Evolutionary conservation across 2,888 invertebrate genomes (phyloP).

Genomic region (Platypus cylindrus): DNA sequence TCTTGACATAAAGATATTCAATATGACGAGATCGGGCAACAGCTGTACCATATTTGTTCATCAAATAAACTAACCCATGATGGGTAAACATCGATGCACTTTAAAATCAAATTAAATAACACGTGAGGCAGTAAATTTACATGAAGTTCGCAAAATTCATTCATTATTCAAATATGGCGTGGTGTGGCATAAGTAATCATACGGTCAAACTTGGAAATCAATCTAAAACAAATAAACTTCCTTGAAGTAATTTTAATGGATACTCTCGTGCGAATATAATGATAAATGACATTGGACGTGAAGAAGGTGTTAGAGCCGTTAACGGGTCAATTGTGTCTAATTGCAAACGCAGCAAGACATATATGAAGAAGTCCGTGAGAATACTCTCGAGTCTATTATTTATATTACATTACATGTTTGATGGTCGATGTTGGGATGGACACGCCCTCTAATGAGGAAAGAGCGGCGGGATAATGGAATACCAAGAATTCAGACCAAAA

Average conservation of each 20-base stretch:
- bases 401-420: slow-evolving; percentile 2
- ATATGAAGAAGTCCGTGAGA: slow-evolving; percentile 9
- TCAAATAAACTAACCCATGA: too few species aligned
- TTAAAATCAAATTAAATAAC: too few species aligned
- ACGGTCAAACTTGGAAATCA: slow-evolving; percentile 2
- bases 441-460: slow-evolving; percentile 1
- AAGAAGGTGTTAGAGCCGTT: slow-evolving; percentile 8
- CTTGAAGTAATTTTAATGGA: slow-evolving; percentile 6
- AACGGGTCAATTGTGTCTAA: slow-evolving; percentile 10
- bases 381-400: slow-evolving; percentile 5
- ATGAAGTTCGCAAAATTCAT: too few species aligned
- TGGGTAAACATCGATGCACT: too few species aligned
- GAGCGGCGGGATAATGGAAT: not conserved
- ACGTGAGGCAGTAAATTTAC: too few species aligned
- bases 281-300: slow-evolving; percentile 6
- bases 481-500: too few species aligned
- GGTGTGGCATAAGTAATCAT: not conserved
- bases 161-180: too few species aligned
- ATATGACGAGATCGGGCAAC: too few species aligned
- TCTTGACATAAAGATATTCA: too few species aligned
- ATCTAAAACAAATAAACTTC: slow-evolving; percentile 10
- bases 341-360: slow-evolving; percentile 10
- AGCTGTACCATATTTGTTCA: too few species aligned
- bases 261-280: slow-evolving; percentile 1
- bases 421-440: not conserved